A percentile compares a stretch with the other conserved stretches of the same genome.
Conservation (phyloP, 2,113 vertebrate species). For the Furnarius figulus region DNA sequence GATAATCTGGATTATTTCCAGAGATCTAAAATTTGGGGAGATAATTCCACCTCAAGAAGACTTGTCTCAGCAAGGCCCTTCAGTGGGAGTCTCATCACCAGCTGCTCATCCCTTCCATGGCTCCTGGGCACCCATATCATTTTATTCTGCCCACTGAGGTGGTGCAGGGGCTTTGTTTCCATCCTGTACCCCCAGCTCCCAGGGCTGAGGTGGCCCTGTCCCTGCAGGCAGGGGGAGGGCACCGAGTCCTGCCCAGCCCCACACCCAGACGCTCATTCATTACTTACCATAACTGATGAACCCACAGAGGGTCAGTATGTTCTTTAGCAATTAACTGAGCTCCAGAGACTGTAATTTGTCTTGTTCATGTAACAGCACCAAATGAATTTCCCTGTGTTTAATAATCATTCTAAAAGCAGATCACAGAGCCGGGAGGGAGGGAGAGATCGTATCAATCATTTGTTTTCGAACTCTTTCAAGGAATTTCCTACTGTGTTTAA, state of each 20-base stretch:
- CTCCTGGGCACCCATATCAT: neutral
- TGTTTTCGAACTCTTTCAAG: slow-evolving; percentile 63
- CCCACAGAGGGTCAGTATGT: slow-evolving; percentile 47
- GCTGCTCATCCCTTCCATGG: accelerated
- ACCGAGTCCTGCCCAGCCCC: neutral
- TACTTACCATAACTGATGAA: slow-evolving; percentile 42
- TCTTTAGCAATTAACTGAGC: slow-evolving; percentile 59
- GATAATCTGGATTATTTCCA: neutral
- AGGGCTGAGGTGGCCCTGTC: neutral
- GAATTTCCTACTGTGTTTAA: slow-evolving; percentile 65
- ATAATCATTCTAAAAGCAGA: slow-evolving; percentile 63
- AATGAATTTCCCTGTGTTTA: slow-evolving; percentile 65
- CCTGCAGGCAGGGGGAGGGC: neutral
- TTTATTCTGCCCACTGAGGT: neutral
- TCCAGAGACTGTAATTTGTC: slow-evolving; percentile 65
- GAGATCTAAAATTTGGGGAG: neutral
- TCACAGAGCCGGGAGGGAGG: slow-evolving; percentile 46
- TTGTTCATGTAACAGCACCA: slow-evolving; percentile 56
- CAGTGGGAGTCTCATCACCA: neutral
- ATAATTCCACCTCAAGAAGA: neutral
- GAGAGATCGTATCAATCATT: slow-evolving; percentile 61
- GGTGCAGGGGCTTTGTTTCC: neutral
- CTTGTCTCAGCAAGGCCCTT: neutral
- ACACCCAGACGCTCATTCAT: neutral
- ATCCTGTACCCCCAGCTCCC: neutral